phyloP scores from a whole-genome alignment of 1,140 invertebrate species.

The Leucophenga varia region DNA sequence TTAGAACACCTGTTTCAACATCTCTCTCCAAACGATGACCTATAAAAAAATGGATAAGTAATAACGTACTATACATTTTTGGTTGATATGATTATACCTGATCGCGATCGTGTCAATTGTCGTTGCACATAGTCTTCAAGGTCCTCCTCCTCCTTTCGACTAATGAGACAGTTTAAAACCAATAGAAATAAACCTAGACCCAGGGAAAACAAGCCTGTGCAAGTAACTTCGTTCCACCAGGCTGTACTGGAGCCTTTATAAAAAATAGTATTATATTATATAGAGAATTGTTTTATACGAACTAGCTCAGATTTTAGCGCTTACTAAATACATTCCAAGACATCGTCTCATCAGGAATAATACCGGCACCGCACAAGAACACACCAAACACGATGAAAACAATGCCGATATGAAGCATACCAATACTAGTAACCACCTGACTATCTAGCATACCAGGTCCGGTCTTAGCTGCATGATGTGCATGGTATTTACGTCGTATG shows the following conservation, averaged over 20 bases:
- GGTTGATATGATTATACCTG: constrained; percentile 56
- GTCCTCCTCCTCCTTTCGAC: constrained; percentile 79
- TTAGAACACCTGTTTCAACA: constrained; percentile 76
- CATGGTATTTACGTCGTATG: constrained; percentile 59
- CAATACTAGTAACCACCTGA: constrained; percentile 73
- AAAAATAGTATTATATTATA: constrained; percentile 6
- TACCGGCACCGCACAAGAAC: constrained; percentile 77
- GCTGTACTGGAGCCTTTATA: constrained; percentile 39
- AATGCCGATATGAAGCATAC: constrained; percentile 85
- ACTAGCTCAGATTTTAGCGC: too few species aligned
- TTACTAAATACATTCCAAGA: constrained; percentile 67
- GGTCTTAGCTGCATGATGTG: constrained; percentile 36
- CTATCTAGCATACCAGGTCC: constrained; percentile 59
- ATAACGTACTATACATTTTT: too few species aligned
- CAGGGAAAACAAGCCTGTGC: constrained; percentile 76
- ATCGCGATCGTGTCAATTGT: constrained; percentile 79
- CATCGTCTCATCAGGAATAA: constrained; percentile 76
- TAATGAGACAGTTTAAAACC: constrained; percentile 75
- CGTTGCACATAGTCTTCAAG: constrained; percentile 80
- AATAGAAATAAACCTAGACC: constrained; percentile 76
- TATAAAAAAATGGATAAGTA: too few species aligned
- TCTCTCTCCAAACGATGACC: constrained; percentile 78
- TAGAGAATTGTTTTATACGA: not conserved
- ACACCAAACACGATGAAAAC: constrained; percentile 82
- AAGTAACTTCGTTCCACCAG: constrained; percentile 81